phyloP scores from a whole-genome alignment of 1,140 invertebrate species.

The Argopecten irradians region DNA sequence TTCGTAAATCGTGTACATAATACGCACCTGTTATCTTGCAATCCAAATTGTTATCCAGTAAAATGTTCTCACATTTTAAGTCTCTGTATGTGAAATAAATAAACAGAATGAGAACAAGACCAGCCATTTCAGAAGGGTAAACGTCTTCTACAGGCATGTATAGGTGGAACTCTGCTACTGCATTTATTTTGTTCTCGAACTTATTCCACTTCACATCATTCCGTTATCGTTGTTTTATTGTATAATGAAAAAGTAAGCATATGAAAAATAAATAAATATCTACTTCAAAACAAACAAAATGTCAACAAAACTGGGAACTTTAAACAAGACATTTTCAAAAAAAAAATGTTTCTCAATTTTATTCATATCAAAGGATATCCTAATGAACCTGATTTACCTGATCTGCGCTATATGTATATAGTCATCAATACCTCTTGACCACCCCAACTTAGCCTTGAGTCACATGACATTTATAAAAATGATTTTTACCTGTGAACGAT shows the following conservation, averaged over 20 bases:
- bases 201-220: no score
- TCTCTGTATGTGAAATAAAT: conserved; percentile 54
- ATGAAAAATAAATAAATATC: no score
- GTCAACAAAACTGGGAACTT: no score
- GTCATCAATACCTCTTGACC: not conserved
- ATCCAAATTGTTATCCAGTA: conserved; percentile 49
- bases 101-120: no score
- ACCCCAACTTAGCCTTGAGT: not conserved
- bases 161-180: no score
- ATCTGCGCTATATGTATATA: not conserved
- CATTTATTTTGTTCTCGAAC: no score
- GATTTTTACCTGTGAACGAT: conserved; percentile 64
- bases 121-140: no score
- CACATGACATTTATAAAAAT: not conserved
- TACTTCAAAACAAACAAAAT: no score
- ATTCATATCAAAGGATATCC: not conserved
- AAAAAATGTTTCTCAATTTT: not conserved
- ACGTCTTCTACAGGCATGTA: no score
- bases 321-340: no score
- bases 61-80: conserved; percentile 64
- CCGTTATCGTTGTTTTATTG: no score
- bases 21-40: conserved; percentile 58
- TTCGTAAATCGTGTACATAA: not conserved
- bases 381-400: not conserved
- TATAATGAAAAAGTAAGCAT: no score